Conservation (phyloP, 2,797 vertebrate species). For the Zalophus californianus region DNA sequence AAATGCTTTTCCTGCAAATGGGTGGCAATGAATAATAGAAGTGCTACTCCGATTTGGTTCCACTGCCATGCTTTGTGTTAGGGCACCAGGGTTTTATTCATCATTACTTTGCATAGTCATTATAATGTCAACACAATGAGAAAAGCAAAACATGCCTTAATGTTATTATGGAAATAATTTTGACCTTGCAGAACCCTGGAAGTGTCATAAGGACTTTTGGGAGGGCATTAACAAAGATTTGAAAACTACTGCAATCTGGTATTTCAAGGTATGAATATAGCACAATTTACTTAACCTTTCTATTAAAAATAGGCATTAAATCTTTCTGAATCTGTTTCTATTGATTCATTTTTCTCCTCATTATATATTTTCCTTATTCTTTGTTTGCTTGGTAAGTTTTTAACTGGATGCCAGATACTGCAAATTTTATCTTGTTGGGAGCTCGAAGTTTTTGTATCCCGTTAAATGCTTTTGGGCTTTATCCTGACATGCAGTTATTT, state of each 20-base stretch:
- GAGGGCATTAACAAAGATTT: not conserved
- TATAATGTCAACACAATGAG: not conserved
- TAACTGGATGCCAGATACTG: not conserved
- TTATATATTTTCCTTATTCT: not conserved
- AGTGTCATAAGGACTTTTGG: not conserved
- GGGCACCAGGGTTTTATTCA: not conserved
- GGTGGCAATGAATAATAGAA: not conserved
- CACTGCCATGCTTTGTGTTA: not conserved
- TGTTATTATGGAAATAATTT: not conserved
- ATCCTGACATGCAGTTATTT: not conserved
- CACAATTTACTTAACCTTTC: not conserved
- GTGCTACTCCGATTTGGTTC: not conserved
- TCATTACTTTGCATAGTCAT: not conserved
- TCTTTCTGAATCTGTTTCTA: not conserved
- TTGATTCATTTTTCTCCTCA: not conserved
- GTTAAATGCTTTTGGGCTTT: not conserved
- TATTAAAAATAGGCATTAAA: not conserved
- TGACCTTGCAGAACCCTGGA: not conserved
- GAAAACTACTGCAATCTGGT: not conserved
- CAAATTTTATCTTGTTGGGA: not conserved
- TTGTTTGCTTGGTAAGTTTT: not conserved
- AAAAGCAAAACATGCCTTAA: not conserved
- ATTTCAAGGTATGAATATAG: not conserved
- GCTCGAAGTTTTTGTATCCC: not conserved
- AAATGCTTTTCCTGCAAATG: not conserved